Conservation (phyloP, 37 sponge, comb jelly and placozoan genomes). For the Eunapius fragilis region DNA sequence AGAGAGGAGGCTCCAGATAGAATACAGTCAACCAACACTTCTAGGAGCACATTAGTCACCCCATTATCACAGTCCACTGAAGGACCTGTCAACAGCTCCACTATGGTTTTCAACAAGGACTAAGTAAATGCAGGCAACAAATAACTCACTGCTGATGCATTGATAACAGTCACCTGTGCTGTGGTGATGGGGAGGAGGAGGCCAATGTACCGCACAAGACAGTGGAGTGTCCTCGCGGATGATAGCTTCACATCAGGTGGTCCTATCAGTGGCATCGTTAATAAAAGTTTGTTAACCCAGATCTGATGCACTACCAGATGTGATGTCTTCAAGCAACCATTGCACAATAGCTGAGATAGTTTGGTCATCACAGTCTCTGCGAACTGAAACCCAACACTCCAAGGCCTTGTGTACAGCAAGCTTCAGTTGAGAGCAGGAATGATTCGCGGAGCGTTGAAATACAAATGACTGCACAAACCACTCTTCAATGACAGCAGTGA, state of each 20-base stretch:
- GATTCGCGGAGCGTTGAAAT: not conserved
- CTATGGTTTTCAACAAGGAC: not conserved
- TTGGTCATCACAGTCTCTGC: not conserved
- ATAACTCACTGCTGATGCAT: not conserved
- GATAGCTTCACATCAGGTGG: not conserved
- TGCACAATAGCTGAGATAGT: not conserved
- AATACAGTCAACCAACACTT: not conserved
- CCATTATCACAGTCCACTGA: not conserved
- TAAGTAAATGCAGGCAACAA: not conserved
- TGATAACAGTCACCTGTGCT: not conserved
- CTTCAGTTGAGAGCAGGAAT: not conserved
- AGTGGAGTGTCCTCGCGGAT: not conserved
- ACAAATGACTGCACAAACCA: not conserved
- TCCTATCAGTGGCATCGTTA: not conserved
- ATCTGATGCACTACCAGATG: not conserved
- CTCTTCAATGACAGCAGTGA: conserved; percentile 9
- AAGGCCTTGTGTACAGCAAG: not conserved
- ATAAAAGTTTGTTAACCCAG: not conserved
- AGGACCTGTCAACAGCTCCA: not conserved
- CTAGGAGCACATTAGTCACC: not conserved
- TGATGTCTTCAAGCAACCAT: not conserved
- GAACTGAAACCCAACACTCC: not conserved
- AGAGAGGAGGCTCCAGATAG: not conserved
- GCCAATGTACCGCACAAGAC: not conserved
- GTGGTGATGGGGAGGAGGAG: not conserved